phyloP scores from a whole-genome alignment of 2,113 vertebrate species.

The Sarotherodon lohbergeri region DNA sequence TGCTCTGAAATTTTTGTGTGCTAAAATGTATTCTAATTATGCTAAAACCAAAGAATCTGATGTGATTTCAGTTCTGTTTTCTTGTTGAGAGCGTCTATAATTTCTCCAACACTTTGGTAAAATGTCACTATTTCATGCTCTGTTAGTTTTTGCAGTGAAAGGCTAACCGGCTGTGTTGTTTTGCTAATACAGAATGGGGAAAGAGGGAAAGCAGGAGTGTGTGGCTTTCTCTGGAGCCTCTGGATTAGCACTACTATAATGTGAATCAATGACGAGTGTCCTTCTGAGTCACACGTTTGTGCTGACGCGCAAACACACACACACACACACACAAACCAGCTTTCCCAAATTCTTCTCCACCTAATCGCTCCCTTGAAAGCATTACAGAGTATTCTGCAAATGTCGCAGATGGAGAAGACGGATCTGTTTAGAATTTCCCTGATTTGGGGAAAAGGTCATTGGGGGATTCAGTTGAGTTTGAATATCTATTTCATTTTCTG shows the following conservation, averaged over 20 bases:
- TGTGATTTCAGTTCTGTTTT: neutral
- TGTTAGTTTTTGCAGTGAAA: neutral
- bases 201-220: constrained; percentile 30
- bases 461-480: constrained; percentile 49
- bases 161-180: constrained; percentile 16
- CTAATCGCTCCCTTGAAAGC: constrained; percentile 44
- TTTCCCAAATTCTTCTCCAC: constrained; percentile 36
- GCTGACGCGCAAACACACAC: constrained; percentile 14
- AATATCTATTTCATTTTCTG: constrained; percentile 54
- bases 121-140: neutral
- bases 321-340: constrained; percentile 2
- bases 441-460: constrained; percentile 70
- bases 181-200: constrained; percentile 22
- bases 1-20: neutral
- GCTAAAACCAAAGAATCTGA: neutral
- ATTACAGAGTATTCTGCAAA: constrained; percentile 33
- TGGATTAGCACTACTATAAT: constrained; percentile 57
- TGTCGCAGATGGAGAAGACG: constrained; percentile 19
- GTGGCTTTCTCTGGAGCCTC: constrained; percentile 49
- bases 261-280: constrained; percentile 56
- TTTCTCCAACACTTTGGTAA: neutral
- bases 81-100: neutral
- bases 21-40: neutral
- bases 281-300: constrained; percentile 52
- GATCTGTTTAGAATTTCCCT: constrained; percentile 41